Conservation (phyloP, 2,888 invertebrate species). For the Drosophila planitibia region DNA sequence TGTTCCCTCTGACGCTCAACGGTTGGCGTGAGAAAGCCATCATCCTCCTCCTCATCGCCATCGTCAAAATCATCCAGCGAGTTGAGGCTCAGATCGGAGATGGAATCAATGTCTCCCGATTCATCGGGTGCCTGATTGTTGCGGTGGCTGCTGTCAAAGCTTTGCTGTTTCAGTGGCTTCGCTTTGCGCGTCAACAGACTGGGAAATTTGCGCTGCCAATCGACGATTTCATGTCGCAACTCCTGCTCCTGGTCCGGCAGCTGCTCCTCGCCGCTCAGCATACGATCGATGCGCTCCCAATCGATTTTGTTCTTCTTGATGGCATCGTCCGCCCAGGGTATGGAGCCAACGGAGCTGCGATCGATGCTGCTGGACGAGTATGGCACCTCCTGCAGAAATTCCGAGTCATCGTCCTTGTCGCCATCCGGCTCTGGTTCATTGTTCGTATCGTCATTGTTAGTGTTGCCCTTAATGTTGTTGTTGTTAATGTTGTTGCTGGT, state of each 20-base stretch:
- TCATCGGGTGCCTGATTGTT: conserved; percentile 39
- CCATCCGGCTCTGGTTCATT: conserved; percentile 53
- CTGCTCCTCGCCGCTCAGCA: conserved; percentile 80
- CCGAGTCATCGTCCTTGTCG: conserved; percentile 79
- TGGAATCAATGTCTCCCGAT: conserved; percentile 68
- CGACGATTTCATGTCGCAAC: conserved; percentile 82
- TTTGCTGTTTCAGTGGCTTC: conserved; percentile 54
- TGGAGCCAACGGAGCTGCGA: conserved; percentile 84
- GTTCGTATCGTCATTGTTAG: conserved; percentile 36
- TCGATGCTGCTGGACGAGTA: conserved; percentile 84
- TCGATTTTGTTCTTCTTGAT: conserved; percentile 84
- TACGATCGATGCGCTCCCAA: conserved; percentile 84
- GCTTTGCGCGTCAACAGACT: conserved; percentile 60
- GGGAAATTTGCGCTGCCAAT: conserved; percentile 85
- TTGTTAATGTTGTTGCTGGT: conserved; percentile 31
- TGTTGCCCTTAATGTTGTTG: conserved; percentile 27
- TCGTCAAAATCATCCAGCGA: conserved; percentile 75
- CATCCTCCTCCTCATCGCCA: conserved; percentile 62
- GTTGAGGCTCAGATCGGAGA: conserved; percentile 80
- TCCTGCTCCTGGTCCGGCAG: conserved; percentile 78
- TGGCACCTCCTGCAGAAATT: conserved; percentile 82
- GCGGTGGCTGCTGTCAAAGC: conserved; percentile 49
- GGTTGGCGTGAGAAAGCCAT: conserved; percentile 72
- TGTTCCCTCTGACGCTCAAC: conserved; percentile 38
- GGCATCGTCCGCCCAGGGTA: conserved; percentile 85